Conservation (phyloP, 2,888 invertebrate species). For the Mechanitis mazaeus region DNA sequence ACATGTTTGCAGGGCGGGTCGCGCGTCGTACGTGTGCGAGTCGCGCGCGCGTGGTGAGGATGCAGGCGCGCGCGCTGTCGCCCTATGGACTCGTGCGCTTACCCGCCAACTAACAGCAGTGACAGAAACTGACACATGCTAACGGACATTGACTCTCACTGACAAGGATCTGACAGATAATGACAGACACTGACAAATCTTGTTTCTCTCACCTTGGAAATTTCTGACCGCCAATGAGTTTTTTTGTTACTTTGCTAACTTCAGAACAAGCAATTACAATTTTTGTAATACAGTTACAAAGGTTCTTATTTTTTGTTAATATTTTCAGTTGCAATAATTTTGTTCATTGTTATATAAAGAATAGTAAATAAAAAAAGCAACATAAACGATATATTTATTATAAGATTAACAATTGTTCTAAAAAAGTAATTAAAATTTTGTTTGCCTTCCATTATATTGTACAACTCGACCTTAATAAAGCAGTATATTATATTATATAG, state of each 20-base stretch:
- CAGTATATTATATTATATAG: too few species aligned
- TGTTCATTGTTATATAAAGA: too few species aligned
- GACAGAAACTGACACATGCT: not conserved
- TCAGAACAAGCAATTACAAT: too few species aligned
- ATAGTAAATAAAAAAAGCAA: conserved; percentile 17
- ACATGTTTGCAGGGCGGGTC: conserved; percentile 74
- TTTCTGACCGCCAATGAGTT: too few species aligned
- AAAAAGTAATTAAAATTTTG: conserved; percentile 18
- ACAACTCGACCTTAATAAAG: not conserved
- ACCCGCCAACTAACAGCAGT: too few species aligned
- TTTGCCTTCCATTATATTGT: conserved; percentile 10
- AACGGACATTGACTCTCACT: not conserved
- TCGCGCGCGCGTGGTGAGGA: conserved; percentile 73
- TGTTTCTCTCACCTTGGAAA: too few species aligned
- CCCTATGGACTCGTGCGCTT: conserved; percentile 78
- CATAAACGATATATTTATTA: conserved; percentile 26
- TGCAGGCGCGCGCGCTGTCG: conserved; percentile 82
- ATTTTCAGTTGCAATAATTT: too few species aligned
- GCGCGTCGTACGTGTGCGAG: conserved; percentile 83
- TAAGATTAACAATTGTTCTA: conserved; percentile 27
- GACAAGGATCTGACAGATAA: too few species aligned
- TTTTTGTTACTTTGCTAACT: too few species aligned
- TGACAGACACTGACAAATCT: too few species aligned
- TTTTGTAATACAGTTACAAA: too few species aligned
- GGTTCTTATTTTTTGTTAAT: too few species aligned